Percentiles rank a stretch among this genome's conserved stretches.
Evolutionary conservation across 1,140 invertebrate genomes (phyloP).

Genomic region (Dinoponera quadriceps): DNA sequence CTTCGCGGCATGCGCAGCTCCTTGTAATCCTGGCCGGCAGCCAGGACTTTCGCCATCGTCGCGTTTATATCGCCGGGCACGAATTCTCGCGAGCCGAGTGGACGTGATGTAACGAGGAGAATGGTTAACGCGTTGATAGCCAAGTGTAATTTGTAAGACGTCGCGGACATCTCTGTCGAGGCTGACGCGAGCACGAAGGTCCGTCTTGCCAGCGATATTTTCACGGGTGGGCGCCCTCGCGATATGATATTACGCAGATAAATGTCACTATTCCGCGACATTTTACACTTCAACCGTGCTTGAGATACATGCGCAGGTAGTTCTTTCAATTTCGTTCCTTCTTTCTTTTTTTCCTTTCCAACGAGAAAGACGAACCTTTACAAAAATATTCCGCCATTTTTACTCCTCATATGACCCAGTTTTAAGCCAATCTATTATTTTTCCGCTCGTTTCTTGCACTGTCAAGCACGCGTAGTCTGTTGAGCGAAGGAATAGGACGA

Average conservation of each 20-base stretch:
- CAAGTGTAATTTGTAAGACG: slow-evolving; percentile 11
- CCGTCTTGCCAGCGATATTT: neutral
- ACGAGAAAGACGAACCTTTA: too few species aligned
- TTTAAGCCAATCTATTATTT: too few species aligned
- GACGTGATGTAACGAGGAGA: slow-evolving; percentile 5
- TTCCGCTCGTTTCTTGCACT: too few species aligned
- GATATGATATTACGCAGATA: slow-evolving; percentile 1
- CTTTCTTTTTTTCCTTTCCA: too few species aligned
- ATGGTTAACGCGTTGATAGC: slow-evolving; percentile 15
- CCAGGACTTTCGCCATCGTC: slow-evolving; percentile 77
- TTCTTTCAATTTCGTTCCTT: too few species aligned
- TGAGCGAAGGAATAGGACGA: too few species aligned
- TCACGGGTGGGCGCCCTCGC: neutral
- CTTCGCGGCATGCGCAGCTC: slow-evolving; percentile 72
- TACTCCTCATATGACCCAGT: too few species aligned
- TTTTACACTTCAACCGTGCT: neutral
- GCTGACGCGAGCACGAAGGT: neutral
- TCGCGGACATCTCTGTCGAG: neutral
- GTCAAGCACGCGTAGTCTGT: too few species aligned
- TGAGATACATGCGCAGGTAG: too few species aligned
- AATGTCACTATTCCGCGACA: neutral
- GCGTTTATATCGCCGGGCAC: slow-evolving; percentile 42
- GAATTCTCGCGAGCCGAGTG: slow-evolving; percentile 31
- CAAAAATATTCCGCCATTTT: too few species aligned
- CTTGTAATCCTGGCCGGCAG: slow-evolving; percentile 80